Evolutionary conservation across 2,797 vertebrate genomes (phyloP).

Genomic region (Melopsittacus undulatus): DNA sequence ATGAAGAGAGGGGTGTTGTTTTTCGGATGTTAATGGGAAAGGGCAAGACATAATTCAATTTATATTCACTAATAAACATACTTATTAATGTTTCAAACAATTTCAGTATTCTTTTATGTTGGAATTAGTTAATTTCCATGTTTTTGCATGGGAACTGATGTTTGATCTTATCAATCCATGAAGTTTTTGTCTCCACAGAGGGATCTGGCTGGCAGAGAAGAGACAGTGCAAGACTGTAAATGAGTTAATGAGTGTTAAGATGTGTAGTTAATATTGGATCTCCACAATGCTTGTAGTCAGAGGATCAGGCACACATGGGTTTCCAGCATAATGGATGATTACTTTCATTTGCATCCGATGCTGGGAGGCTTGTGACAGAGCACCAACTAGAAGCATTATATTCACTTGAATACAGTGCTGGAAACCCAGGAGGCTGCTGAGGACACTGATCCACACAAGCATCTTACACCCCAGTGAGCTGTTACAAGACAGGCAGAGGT

Average conservation of each 20-base stretch:
- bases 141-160: neutral
- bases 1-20: neutral
- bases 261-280: neutral
- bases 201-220: neutral
- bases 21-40: constrained; percentile 44
- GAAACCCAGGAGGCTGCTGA: neutral
- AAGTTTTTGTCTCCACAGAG: neutral
- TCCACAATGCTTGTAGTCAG: neutral
- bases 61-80: constrained; percentile 50
- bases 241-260: neutral
- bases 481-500: neutral
- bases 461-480: constrained; percentile 1
- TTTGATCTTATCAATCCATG: neutral
- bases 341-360: neutral
- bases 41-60: constrained; percentile 61
- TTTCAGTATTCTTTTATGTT: neutral
- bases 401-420: neutral
- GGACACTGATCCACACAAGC: neutral
- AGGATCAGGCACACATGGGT: neutral
- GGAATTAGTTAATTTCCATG: neutral
- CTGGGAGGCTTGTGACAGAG: neutral
- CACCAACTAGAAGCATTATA: neutral
- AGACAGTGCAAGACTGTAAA: neutral
- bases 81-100: neutral
- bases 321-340: constrained; percentile 12